phyloP scores from a whole-genome alignment of 2,797 vertebrate genomes.

The Tapera naevia region DNA sequence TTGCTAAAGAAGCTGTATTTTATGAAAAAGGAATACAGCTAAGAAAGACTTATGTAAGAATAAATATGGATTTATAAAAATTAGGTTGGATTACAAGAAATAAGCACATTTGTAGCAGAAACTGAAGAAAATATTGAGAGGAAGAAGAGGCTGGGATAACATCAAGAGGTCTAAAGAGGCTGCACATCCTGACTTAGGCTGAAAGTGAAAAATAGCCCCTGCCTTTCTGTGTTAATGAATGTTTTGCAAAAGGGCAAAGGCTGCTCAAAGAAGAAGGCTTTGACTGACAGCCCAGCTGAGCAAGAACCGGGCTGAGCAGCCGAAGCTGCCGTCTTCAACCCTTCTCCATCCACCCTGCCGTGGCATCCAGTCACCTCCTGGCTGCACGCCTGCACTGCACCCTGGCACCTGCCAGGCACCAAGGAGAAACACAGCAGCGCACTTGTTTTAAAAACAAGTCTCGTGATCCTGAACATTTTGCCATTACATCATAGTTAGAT shows the following conservation, averaged over 20 bases:
- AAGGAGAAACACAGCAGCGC: background rate
- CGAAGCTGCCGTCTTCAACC: background rate
- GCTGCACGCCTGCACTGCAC: background rate
- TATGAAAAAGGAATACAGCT: background rate
- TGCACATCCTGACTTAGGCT: background rate
- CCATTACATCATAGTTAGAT: background rate
- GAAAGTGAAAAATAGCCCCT: background rate
- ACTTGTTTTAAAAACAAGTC: background rate
- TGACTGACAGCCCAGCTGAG: background rate
- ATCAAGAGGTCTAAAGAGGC: background rate
- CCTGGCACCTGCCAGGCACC: background rate
- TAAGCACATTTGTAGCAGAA: background rate
- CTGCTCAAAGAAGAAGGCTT: background rate
- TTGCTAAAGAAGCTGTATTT: background rate
- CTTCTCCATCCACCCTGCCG: background rate
- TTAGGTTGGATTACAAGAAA: background rate
- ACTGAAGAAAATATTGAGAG: background rate
- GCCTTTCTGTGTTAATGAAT: background rate
- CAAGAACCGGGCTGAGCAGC: background rate
- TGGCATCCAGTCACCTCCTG: slow-evolving; percentile 56
- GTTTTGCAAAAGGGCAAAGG: background rate
- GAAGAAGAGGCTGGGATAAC: background rate
- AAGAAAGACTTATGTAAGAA: background rate
- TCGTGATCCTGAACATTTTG: background rate
- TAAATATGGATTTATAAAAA: background rate